Base-by-base conservation (phyloP, 1,140 invertebrate species). In the Leptestheria dahalacensis region DNA sequence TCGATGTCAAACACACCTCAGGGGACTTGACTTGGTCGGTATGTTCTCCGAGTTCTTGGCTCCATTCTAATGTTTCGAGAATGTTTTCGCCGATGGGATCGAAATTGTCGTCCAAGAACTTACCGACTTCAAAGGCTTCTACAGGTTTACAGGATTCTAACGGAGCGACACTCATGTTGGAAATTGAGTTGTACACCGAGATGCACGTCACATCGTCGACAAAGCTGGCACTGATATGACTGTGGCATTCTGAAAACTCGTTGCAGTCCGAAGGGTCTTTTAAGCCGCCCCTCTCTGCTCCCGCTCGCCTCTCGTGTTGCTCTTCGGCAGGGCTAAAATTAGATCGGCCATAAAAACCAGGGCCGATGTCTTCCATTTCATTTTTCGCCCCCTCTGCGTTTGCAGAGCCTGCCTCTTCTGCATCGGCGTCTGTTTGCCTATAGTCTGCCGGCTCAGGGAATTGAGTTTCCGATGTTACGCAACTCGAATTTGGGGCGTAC, bases 41-140 rank as follows among this genome's bases (percentile, higher is more conserved):
- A 53, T 56, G 56, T 48, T 56, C 60, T 61, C 56, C 24, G 3
- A 61, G 51, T 25, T 61, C 60, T 21, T 48, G 29, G 26, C 52
- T 29, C 2, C 29, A 25, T 48, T 53, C 60, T 28, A 56, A 61
- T 9, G 51, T 26, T 48, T 57, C 48, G 1, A 61, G 26, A 1
- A 46, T 25, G 15, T n/a, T n/a, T n/a, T n/a, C n/a, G n/a, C n/a
- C n/a, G n/a, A n/a, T 41, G 33, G 33, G 33, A 41, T 41, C 33
- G 33, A 41, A 41, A 6, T 41, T 41, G 6, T 41, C 33, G 33
- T 41, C 33, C 33, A 9, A 9, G 15, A 6, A 41, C 6, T 41
- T 15, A 6, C 6, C 33, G 15, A 41, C 15, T 41, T 15, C 33
- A 41, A 41, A 15, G 33, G 6, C 6, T 15, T 41, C 6, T 9